These are phyloP conservation scores for Poecile atricapillus DNA, from an alignment of 2,113 vertebrate genomes.

Conservation along the genomic window DNA sequence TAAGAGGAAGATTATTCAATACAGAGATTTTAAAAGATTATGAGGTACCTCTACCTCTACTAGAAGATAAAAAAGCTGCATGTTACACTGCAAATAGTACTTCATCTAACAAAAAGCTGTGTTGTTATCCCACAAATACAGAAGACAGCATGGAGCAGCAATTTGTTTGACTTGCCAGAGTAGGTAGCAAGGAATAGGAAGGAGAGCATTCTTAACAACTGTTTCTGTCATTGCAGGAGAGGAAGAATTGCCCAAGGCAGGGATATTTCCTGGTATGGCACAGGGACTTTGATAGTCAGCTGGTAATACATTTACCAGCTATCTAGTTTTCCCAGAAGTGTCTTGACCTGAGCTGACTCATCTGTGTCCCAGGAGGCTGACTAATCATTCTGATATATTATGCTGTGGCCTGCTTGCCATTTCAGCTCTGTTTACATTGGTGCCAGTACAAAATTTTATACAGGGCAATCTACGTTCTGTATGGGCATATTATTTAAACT, in stretches of 20 bases:
- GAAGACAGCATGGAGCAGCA: neutral
- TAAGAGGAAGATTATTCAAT: neutral
- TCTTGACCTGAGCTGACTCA: constrained; percentile 48
- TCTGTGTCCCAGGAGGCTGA: constrained; percentile 4
- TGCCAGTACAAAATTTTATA: neutral
- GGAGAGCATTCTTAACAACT: neutral
- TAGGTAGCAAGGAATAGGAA: neutral
- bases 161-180: constrained; percentile 2
- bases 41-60: neutral
- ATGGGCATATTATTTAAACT: neutral
- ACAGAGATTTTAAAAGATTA: neutral
- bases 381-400: constrained; percentile 36
- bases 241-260: neutral
- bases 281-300: constrained; percentile 30
- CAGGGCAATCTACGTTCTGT: neutral
- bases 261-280: constrained; percentile 30
- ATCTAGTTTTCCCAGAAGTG: constrained; percentile 56
- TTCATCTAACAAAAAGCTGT: neutral
- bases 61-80: neutral
- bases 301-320: constrained; percentile 58
- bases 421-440: constrained; percentile 17
- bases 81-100: neutral
- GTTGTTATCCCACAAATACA: neutral
- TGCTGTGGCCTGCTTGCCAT: neutral
- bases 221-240: constrained; percentile 22